A percentile compares a stretch with the other conserved stretches of the same genome.
phyloP scores from a whole-genome alignment of 2,113 vertebrate species.

The Empidonax traillii region DNA sequence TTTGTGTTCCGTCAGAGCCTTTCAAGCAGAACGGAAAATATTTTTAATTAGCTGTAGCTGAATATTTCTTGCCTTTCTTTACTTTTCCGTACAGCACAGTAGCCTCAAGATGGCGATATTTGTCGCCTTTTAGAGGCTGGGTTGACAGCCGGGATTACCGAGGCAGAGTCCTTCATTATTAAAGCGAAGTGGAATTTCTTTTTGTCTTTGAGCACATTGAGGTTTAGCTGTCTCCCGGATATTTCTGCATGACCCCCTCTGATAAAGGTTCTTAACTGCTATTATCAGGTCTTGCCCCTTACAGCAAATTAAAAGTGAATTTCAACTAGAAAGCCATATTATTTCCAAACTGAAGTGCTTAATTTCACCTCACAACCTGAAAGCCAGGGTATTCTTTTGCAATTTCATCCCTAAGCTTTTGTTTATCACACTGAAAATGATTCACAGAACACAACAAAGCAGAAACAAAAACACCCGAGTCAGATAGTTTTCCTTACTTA shows the following conservation, averaged over 20 bases:
- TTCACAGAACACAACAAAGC: not conserved
- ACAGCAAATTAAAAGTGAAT: not conserved
- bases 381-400: not conserved
- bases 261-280: not conserved
- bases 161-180: not conserved
- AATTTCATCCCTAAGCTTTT: not conserved
- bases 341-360: not conserved
- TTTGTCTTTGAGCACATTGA: not conserved
- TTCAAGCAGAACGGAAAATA: not conserved
- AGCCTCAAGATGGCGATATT: constrained; percentile 40
- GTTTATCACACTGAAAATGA: not conserved
- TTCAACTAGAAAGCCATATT: not conserved
- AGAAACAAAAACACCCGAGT: not conserved
- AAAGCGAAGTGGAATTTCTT: not conserved
- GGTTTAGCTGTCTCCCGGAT: not conserved
- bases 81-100: not conserved
- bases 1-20: not conserved
- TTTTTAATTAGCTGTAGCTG: not conserved
- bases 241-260: not conserved
- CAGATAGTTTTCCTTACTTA: not conserved
- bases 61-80: fast-evolving
- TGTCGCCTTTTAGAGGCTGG: not conserved
- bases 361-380: not conserved
- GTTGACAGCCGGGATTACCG: not conserved
- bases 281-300: not conserved